phyloP scores from a whole-genome alignment of 2,797 vertebrate species.

The Gastrophryne carolinensis region DNA sequence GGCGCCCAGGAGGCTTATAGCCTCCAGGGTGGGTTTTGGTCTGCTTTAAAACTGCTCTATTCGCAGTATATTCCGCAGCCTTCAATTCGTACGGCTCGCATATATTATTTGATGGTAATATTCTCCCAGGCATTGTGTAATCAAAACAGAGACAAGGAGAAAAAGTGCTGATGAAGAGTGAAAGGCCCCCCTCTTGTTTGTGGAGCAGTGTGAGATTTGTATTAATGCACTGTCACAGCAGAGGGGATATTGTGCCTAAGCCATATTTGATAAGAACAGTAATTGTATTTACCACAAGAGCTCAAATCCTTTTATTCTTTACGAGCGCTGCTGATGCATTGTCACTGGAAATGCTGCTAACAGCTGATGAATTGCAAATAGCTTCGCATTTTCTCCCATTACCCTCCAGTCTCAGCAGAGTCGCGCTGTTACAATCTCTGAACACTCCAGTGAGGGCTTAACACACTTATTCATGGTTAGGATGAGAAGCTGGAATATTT shows the following conservation, averaged over 20 bases:
- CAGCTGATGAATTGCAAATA: slow-evolving; percentile 48
- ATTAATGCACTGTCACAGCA: slow-evolving; percentile 46
- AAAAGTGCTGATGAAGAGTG: slow-evolving; percentile 40
- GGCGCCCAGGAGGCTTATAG: no score
- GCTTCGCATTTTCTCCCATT: slow-evolving; percentile 38
- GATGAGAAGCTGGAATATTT: slow-evolving; percentile 9
- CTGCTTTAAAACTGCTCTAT: slow-evolving; percentile 16
- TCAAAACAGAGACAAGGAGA: slow-evolving; percentile 46
- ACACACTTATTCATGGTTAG: slow-evolving; percentile 19
- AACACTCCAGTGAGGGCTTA: slow-evolving; percentile 1
- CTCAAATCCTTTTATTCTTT: slow-evolving; percentile 44
- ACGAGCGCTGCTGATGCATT: slow-evolving; percentile 38
- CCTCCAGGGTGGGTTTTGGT: no score
- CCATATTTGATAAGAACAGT: slow-evolving; percentile 50
- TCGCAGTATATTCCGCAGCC: not conserved
- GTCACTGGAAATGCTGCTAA: slow-evolving; percentile 19
- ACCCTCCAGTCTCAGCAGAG: slow-evolving; percentile 10
- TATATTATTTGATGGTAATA: slow-evolving; percentile 33
- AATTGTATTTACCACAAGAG: slow-evolving; percentile 51
- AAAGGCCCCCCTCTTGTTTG: slow-evolving; percentile 36
- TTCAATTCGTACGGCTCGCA: not conserved
- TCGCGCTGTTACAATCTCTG: slow-evolving; percentile 8
- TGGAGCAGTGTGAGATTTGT: slow-evolving; percentile 45
- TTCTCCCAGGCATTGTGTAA: slow-evolving; percentile 51
- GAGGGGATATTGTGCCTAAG: slow-evolving; percentile 39